phyloP scores from a whole-genome alignment of 2,888 invertebrate species.

The Chrysolina americana region DNA sequence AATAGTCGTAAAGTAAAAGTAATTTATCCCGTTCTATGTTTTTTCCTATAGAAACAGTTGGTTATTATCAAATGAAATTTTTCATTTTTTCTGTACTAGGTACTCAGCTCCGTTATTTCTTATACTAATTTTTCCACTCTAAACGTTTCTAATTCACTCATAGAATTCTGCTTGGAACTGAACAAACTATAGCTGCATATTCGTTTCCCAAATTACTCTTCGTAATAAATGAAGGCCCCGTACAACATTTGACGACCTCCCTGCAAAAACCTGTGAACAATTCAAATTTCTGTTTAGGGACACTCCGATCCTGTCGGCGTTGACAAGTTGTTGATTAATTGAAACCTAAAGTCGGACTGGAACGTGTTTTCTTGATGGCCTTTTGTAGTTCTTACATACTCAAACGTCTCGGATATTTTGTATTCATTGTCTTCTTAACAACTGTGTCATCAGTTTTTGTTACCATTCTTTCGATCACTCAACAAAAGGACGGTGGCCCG shows the following conservation, averaged over 20 bases:
- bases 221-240: too few relatives aligned
- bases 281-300: constrained; percentile 18
- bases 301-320: constrained; percentile 29
- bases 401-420: constrained; percentile 38
- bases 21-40: too few relatives aligned
- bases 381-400: constrained; percentile 56
- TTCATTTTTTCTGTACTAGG: too few relatives aligned
- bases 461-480: constrained; percentile 23
- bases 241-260: neutral
- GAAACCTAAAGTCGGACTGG: constrained; percentile 55
- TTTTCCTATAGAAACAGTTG: too few relatives aligned
- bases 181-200: neutral
- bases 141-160: too few relatives aligned
- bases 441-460: constrained; percentile 29
- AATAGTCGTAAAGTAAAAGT: too few relatives aligned
- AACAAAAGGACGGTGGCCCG: constrained; percentile 22
- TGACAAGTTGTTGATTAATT: constrained; percentile 54
- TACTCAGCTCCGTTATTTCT: too few relatives aligned
- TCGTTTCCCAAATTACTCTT: neutral
- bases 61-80: too few relatives aligned
- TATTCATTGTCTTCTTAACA: constrained; percentile 42
- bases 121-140: too few relatives aligned
- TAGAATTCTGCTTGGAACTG: too few relatives aligned
- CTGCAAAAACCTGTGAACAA: constrained; percentile 10
- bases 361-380: constrained; percentile 56